phyloP scores from a whole-genome alignment of 2,113 vertebrate species.

The Ia io region DNA sequence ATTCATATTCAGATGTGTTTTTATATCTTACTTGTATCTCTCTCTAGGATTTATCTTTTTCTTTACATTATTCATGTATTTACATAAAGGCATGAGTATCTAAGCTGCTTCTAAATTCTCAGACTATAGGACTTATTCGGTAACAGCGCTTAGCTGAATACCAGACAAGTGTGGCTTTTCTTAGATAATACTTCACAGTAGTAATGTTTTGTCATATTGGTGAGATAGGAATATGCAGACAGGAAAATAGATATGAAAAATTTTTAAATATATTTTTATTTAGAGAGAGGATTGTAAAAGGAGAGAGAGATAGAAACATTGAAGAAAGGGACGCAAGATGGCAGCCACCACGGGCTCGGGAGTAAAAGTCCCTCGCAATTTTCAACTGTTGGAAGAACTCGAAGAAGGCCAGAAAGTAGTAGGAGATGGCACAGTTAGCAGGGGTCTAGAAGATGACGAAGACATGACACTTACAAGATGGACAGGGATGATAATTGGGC shows the following conservation, averaged over 20 bases:
- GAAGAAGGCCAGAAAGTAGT: slow-evolving; percentile 98
- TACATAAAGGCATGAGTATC: background rate
- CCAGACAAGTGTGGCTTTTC: background rate
- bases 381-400: slow-evolving; percentile 97
- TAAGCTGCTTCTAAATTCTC: background rate
- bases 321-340: too few species aligned
- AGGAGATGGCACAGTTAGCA: slow-evolving; percentile 97
- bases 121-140: background rate
- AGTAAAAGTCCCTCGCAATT: slow-evolving; percentile 98
- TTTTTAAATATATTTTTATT: too few species aligned
- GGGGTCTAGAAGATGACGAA: slow-evolving; percentile 97
- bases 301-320: too few species aligned
- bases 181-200: background rate
- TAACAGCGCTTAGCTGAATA: background rate
- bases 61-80: background rate
- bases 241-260: background rate
- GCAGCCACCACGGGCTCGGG: too few species aligned
- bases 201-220: background rate
- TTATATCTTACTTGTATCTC: background rate
- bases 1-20: background rate
- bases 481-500: slow-evolving; percentile 97
- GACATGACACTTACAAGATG: slow-evolving; percentile 97
- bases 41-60: background rate
- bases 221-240: background rate
- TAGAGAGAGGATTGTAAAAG: too few species aligned